Conservation (phyloP, 2,113 vertebrate species). For the Gallinago undulata region DNA sequence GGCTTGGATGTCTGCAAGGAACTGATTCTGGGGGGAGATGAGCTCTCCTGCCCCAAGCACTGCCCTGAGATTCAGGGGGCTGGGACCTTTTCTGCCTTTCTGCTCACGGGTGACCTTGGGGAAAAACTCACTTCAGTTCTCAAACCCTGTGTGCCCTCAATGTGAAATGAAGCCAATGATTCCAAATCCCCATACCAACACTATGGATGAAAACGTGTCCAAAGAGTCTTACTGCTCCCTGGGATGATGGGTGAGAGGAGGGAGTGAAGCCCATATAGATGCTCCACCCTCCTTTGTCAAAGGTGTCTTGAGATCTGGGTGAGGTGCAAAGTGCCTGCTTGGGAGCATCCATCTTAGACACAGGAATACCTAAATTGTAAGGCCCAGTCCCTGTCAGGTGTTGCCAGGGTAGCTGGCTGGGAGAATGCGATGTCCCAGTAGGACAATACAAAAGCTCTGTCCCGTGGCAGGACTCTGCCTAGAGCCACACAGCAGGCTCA, state of each 20-base stretch:
- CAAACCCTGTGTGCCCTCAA: background rate
- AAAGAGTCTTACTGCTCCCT: background rate
- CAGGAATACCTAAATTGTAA: background rate
- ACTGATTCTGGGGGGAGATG: background rate
- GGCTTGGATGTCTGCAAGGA: background rate
- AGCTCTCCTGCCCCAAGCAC: background rate
- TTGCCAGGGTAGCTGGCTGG: background rate
- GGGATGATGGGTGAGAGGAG: background rate
- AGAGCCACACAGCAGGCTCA: background rate
- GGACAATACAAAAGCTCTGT: background rate
- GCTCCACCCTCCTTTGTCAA: background rate
- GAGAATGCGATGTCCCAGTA: background rate
- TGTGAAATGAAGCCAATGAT: background rate
- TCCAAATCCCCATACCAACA: background rate
- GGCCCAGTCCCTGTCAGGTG: background rate
- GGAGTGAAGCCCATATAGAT: background rate
- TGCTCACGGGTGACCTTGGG: background rate
- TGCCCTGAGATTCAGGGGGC: background rate
- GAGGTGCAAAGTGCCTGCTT: background rate
- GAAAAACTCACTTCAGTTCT: background rate
- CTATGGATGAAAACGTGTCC: background rate
- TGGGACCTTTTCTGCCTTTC: background rate
- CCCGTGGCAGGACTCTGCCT: background rate
- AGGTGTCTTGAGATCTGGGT: background rate
- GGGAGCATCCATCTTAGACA: background rate